phyloP scores from a whole-genome alignment of 2,888 invertebrate species.

The Cactoblastis cactorum region DNA sequence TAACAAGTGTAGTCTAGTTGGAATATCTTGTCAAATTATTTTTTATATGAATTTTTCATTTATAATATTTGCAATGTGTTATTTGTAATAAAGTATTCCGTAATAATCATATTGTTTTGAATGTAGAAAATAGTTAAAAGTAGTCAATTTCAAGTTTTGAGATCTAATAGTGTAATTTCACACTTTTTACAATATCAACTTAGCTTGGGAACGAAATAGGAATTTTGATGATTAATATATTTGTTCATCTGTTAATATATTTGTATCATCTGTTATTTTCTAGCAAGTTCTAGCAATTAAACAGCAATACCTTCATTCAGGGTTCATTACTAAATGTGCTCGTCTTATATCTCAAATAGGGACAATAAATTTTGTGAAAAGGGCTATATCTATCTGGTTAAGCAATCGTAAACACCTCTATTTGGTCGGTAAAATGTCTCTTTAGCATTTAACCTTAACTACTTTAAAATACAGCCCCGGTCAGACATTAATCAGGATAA shows the following conservation, averaged over 20 bases:
- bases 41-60: slow-evolving; percentile 1
- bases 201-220: no score
- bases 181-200: no score
- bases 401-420: neutral
- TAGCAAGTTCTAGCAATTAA: no score
- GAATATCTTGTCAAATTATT: slow-evolving; percentile 10
- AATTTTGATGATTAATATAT: no score
- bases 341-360: neutral
- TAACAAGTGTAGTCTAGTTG: slow-evolving; percentile 7
- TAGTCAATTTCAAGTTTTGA: no score
- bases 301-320: no score
- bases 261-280: no score
- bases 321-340: neutral
- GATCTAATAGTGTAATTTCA: no score
- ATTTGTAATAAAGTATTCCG: neutral
- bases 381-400: neutral
- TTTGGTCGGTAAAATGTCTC: neutral
- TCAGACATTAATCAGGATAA: slow-evolving; percentile 9
- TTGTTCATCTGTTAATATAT: no score
- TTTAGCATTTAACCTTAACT: neutral
- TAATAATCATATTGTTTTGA: neutral
- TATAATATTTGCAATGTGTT: neutral
- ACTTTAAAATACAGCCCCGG: slow-evolving; percentile 7
- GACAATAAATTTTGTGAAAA: neutral
- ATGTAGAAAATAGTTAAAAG: no score